Base-by-base conservation (phyloP, 2,888 invertebrate genomes). In the Lissocephala sabroskyi region DNA sequence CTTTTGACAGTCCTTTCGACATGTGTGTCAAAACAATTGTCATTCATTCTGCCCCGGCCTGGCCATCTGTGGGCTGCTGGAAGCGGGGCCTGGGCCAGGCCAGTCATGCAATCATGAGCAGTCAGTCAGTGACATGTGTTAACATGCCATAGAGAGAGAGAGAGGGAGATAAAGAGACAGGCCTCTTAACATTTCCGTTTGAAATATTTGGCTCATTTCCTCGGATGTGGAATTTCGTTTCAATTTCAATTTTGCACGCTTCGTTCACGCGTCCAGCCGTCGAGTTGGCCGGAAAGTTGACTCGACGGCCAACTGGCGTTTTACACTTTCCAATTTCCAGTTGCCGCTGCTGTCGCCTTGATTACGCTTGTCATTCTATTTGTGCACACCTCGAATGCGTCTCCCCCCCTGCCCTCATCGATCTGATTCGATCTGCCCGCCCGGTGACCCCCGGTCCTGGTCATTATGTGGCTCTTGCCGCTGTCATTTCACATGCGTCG, bases 301-400 rank as follows among this genome's bases (percentile, higher is more conserved):
- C 30, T 10, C 30, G 10, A 11, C 9, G 3, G n/a, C 30, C 30
- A 10, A 30, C 30, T 9, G n/a, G n/a, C 30, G 11, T 30, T 30
- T 30, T 30, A 30, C 30, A 30, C 30, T 30, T 41, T 23, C 28
- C 28, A 14, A 23, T 23, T 23, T 23, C 23, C 7, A 23, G 3
- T 26, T n/a, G 17, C 26, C 37, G 28, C 42, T 42, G 48, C 52
- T 58, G 52, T 30, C 51, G 49, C 55, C 59, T 61, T 67, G 75
- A 75, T 74, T 67, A 71, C 71, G 53, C 50, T 62, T 71, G 71
- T 71, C 75, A 67, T 71, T 67, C 75, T 67, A 75, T 75, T 63
- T 23, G 7, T 71, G 67, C 67, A 71, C 75, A 71, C 71, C 75
- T 65, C 55, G 71, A 68, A 67, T 65, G 52, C 40, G 13, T 19